Base-by-base conservation (phyloP, 2,797 vertebrate genomes). In the Toxotes lorentzi region DNA sequence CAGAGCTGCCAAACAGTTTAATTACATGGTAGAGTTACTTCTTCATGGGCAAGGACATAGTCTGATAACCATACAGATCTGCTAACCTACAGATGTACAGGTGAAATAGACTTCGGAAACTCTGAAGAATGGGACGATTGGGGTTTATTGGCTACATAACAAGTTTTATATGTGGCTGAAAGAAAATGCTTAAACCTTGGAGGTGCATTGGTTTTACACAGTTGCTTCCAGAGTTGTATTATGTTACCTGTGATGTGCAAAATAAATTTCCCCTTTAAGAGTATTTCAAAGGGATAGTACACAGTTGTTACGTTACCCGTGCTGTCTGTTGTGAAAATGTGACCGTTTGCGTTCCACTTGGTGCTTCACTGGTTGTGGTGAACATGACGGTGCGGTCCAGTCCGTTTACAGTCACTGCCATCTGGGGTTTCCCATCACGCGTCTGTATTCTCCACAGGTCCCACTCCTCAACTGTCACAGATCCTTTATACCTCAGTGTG, bases 361-460 rank as follows among this genome's bases (percentile, higher is more conserved):
- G 45, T 57, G 93, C 70, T 38, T 91, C 65, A 61, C 96, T 98
- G 74, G 97, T 98, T 24, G 98, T 98, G 77, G 96, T 97, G 92
- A 99, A 99, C 61, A 87, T 94, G 27, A 99, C 89, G 0, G 95
- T 96, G 88, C 93, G 95, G 6, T 96, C 94, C 80, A 94, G 76
- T 60, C 98, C 98, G 7, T 97, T 97, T 76, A 99, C 68, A 77
- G 97, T 97, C 76, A 99, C 97, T 1, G 97, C 97, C 95, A 98
- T 98, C 88, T 99, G 98, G 65, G 96, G 95, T 72, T 91, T 95
- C 67, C 95, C 97, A 45, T 98, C 96, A 34, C 89, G 92, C 5
- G 96, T 96, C 89, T 98, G 93, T 90, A 99, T 95, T 87, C 98
- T 95, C 98, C 98, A 99, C 73, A 99, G 93, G 89, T 99, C 97